Evolutionary conservation across 2,113 vertebrate genomes (phyloP), one percentile per base, ranked within the genome.

Genomic region (Rhinogobius similis): DNA sequence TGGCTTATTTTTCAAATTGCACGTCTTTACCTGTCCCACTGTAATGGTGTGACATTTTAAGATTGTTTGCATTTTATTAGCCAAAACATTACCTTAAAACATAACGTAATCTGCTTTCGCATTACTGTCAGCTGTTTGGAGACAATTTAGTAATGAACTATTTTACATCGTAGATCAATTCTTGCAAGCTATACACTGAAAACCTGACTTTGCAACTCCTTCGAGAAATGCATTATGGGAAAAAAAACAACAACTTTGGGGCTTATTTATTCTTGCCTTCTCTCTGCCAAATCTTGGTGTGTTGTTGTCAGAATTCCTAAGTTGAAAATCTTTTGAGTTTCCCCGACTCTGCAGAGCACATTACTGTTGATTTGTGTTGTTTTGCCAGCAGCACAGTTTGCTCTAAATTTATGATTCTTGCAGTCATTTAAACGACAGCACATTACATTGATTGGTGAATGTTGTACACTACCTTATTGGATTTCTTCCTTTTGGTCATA

Each of bases 331-430:
- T 63, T 52, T 23, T 52, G 62, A 66, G 81, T 23, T 62, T 55
- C 26, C 14, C n/a, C 59, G 38, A 71, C 76, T 75, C 66, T 72
- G 78, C 63, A 73, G 65, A 83, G 82, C 66, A 85, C 74, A 77
- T 39, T 73, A 75, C 71, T 75, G 71, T 82, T 83, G 81, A 88
- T 79, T 77, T 86, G 69, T 72, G 67, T 73, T 81, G 74, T 86
- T 85, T 87, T 63, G 82, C 82, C 84, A 81, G 83, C 68, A 88
- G 87, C 82, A 65, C 77, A 72, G 77, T 76, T 63, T 81, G 80
- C 80, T 89, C 82, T 38, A 83, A 50, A 83, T 89, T 85, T 79
- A 73, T 76, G 66, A 29, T 64, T 65, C 70, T 81, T 58, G 58
- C 62, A 77, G 27, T 84, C 46, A 77, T 76, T 64, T 68, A 81